Evolutionary conservation across 2,113 vertebrate genomes (phyloP).

Genomic region (Dipodomys ordii): DNA sequence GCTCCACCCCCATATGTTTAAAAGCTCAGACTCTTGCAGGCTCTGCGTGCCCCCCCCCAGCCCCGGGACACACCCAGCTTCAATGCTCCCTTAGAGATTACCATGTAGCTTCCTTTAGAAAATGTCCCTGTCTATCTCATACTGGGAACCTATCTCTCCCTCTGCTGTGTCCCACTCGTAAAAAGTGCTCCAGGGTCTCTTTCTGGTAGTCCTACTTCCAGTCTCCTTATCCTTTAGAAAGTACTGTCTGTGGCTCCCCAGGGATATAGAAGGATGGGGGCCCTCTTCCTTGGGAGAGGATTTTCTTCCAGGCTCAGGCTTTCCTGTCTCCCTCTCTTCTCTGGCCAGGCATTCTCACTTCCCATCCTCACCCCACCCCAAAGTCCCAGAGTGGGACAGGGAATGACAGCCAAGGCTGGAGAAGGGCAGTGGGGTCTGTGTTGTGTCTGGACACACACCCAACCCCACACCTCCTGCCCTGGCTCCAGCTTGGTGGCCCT

Average conservation of each 20-base stretch:
- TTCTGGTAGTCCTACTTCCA: not conserved
- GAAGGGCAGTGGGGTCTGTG: constrained; percentile 49
- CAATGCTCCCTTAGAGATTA: not conserved
- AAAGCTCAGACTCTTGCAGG: constrained; percentile 55
- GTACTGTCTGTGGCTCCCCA: not conserved
- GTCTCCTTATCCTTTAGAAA: constrained; percentile 12
- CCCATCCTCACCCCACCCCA: not conserved
- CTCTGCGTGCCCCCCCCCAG: not conserved
- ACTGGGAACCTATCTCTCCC: not conserved
- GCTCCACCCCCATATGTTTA: constrained; percentile 8
- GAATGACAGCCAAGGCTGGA: constrained; percentile 54
- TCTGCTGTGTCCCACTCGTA: not conserved
- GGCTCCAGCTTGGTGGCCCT: constrained; percentile 75
- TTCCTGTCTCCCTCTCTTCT: not conserved
- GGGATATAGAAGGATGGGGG: not conserved
- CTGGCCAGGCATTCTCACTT: not conserved
- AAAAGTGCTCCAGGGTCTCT: not conserved
- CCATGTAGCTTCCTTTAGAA: constrained; percentile 21
- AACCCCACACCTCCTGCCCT: constrained; percentile 68
- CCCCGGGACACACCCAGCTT: not conserved
- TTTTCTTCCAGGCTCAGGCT: not conserved
- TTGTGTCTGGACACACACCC: constrained; percentile 77
- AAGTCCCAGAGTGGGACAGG: constrained; percentile 55
- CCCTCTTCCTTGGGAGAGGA: not conserved
- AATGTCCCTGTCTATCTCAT: not conserved